Evolutionary conservation across 2,113 vertebrate genomes (phyloP).

Genomic region (Serilophus lunatus): DNA sequence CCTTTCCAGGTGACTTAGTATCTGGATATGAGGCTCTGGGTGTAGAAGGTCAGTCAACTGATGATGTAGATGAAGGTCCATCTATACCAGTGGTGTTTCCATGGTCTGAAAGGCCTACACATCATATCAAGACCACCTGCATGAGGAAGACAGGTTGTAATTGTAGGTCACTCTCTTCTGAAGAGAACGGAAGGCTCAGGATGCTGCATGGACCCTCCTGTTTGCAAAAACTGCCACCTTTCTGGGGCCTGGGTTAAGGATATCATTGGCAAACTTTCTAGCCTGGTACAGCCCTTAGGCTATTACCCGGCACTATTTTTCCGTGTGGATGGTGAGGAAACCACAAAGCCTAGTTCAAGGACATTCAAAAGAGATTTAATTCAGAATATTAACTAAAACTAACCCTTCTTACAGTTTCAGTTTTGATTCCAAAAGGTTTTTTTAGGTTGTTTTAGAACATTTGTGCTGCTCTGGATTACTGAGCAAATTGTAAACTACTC

Average conservation of each 20-base stretch:
- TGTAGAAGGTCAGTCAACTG: background rate
- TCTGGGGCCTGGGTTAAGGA: too few relatives aligned
- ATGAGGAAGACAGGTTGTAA: background rate
- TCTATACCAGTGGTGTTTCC: background rate
- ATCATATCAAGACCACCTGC: background rate
- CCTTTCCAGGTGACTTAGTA: background rate
- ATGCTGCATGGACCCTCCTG: background rate
- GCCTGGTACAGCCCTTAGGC: background rate
- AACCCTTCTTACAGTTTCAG: background rate
- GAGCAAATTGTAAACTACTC: background rate
- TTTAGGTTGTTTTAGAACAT: background rate
- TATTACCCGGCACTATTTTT: background rate
- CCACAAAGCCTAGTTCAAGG: background rate
- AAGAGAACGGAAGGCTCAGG: background rate
- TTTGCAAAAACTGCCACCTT: background rate
- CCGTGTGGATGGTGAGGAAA: background rate
- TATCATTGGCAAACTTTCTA: background rate
- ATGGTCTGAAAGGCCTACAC: background rate
- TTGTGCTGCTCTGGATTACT: background rate
- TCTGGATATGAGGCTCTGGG: background rate
- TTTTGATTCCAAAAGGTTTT: background rate
- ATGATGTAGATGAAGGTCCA: background rate
- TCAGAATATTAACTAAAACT: background rate
- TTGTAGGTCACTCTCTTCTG: background rate
- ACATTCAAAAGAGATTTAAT: background rate